Conservation (phyloP, 2,888 invertebrate species). For the Chaetoderma sp. region DNA sequence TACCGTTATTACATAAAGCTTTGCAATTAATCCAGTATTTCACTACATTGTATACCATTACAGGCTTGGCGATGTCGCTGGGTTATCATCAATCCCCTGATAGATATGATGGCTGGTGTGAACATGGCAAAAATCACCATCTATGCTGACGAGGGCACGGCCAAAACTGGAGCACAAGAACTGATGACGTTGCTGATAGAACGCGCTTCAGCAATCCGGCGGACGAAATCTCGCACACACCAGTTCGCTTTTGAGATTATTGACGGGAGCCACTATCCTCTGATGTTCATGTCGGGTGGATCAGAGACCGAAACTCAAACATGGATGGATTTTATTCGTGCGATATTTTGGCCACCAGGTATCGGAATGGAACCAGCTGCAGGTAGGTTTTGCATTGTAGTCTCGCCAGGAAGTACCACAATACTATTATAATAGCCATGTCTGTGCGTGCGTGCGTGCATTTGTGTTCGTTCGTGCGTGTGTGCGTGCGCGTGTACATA, state of each 20-base stretch:
- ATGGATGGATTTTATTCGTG: constrained; percentile 48
- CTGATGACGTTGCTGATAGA: constrained; percentile 52
- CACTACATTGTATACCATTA: constrained; percentile 10
- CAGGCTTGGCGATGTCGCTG: constrained; percentile 58
- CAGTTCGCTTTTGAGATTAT: constrained; percentile 53
- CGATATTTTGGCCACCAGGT: constrained; percentile 48
- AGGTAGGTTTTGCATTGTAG: too few relatives aligned
- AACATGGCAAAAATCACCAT: constrained; percentile 50
- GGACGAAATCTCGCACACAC: constrained; percentile 49
- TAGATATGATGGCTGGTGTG: constrained; percentile 43
- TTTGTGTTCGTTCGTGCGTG: too few relatives aligned
- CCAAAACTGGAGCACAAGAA: constrained; percentile 37
- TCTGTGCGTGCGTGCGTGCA: too few relatives aligned
- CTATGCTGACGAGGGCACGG: constrained; percentile 43
- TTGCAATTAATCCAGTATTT: background rate
- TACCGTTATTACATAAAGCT: too few relatives aligned
- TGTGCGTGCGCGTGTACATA: too few relatives aligned
- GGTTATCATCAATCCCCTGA: constrained; percentile 54
- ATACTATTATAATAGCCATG: too few relatives aligned
- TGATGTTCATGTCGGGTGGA: constrained; percentile 40
- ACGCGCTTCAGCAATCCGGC: constrained; percentile 45
- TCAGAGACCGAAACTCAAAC: constrained; percentile 44
- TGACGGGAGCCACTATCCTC: constrained; percentile 45
- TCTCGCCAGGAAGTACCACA: too few relatives aligned
- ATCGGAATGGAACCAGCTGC: background rate